These are phyloP conservation scores for Sturnira hondurensis DNA, from an alignment of 2,113 vertebrate genomes.

Conservation along the genomic window DNA sequence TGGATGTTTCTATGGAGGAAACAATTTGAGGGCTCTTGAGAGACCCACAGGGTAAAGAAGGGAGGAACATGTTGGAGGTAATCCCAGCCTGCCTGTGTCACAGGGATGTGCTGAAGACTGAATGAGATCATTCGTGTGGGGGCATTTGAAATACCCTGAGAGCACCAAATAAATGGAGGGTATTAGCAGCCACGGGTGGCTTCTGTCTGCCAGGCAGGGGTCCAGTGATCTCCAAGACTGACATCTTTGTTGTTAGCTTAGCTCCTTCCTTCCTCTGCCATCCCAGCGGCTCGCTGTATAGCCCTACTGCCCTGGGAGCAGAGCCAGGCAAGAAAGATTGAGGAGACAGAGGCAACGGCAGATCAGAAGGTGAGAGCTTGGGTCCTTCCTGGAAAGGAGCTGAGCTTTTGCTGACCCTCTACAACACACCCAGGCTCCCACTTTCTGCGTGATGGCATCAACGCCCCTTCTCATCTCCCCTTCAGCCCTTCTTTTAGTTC, in stretches of 20 bases:
- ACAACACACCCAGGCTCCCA: neutral
- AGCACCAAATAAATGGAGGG: neutral
- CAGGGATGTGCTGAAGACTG: slow-evolving; percentile 1
- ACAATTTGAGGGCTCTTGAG: neutral
- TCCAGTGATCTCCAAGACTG: neutral
- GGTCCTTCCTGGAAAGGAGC: neutral
- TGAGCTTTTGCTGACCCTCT: neutral
- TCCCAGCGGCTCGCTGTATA: neutral
- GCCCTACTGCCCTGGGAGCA: neutral
- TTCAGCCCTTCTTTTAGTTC: neutral
- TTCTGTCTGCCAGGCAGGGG: slow-evolving; percentile 33
- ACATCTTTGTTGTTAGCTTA: slow-evolving; percentile 31
- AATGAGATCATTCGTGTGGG: slow-evolving; percentile 35
- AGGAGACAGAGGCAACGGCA: neutral
- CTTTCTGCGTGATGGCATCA: neutral
- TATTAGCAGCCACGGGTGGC: slow-evolving; percentile 25
- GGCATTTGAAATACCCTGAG: slow-evolving; percentile 40
- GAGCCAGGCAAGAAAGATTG: neutral
- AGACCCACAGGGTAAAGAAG: neutral
- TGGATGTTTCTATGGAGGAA: neutral
- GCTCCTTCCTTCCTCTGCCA: neutral
- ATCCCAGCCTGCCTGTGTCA: slow-evolving; percentile 16
- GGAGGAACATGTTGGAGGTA: neutral
- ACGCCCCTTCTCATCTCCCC: neutral
- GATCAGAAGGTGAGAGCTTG: neutral